These are phyloP conservation scores for Spodoptera exigua DNA, from an alignment of 2,888 invertebrate genomes.

Conservation along the genomic window DNA sequence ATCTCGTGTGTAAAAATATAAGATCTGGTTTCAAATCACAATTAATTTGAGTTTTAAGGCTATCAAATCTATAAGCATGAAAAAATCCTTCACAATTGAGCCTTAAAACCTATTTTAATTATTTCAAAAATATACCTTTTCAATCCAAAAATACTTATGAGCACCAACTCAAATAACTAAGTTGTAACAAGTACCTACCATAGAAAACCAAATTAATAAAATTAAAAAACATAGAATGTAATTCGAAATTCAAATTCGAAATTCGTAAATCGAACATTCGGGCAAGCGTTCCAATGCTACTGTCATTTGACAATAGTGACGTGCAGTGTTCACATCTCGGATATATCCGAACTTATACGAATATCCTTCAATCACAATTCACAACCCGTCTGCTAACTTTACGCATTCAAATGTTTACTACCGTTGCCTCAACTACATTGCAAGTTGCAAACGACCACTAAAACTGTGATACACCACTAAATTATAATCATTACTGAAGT, in stretches of 20 bases:
- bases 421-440: conserved; percentile 42
- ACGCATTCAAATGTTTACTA: conserved; percentile 63
- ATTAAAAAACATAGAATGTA: neutral
- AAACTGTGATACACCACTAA: conserved; percentile 52
- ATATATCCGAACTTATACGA: conserved; percentile 40
- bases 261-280: conserved; percentile 13
- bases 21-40: too few species aligned
- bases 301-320: conserved; percentile 33
- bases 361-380: conserved; percentile 49
- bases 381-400: conserved; percentile 65
- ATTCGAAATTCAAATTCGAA: conserved; percentile 20
- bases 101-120: neutral
- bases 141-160: too few species aligned
- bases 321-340: conserved; percentile 21
- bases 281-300: conserved; percentile 39
- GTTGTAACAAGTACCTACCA: too few species aligned
- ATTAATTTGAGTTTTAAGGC: too few species aligned
- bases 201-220: conserved; percentile 19
- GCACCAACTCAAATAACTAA: too few species aligned
- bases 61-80: neutral
- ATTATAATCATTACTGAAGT: conserved; percentile 40
- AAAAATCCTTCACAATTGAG: neutral
- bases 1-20: conserved; percentile 14
- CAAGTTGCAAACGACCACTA: conserved; percentile 55
- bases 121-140: conserved; percentile 4